Evolutionary conservation across 2,113 vertebrate genomes (phyloP), one percentile per base, ranked within the genome.

Genomic region (Mesocricetus auratus): DNA sequence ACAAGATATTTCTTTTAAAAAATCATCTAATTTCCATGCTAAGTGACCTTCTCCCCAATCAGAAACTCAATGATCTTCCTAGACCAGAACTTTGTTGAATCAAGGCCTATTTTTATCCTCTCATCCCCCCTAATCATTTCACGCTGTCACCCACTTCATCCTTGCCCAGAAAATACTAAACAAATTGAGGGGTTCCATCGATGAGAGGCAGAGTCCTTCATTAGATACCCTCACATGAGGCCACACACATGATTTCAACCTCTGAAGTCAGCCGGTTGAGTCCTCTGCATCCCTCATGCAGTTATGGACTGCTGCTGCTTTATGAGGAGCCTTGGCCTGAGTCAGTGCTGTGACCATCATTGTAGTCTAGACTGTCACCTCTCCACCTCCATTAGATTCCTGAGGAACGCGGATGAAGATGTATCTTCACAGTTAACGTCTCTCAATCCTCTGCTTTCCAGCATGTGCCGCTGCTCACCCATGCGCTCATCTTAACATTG

Each of bases 21-120:
- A 97, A 91, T 92, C n/a, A 95, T 93, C 94, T 89, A 94, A 93
- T 97, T 97, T 97, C 62, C 91, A 96, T 90, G 92, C 94, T 81
- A 79, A 97, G 85, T 60, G 79, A 95, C 64, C 58, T 50, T 86
- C 33, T 93, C 74, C 50, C 71, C 56, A 95, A 75, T 97, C 53
- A 92, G 68, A 86, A 89, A 91, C 81, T 22, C 69, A 87, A 0
- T 79, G 75, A 75, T 95, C 56, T 97, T 85, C 36, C 33, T 68
- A 91, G 71, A 86, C 71, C 4, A 97, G 95, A 96, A 95, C 83
- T 95, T 93, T 93, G 39, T 95, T 90, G 56, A 96, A n/a, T 94
- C 89, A 95, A 96, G 89, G 62, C 90, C 95, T 95, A 50, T 50
- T 90, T 96, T 96, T 50, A 93, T 15, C 58, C 58, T 13, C 15